Percentiles rank a stretch among this genome's conserved stretches.
These are phyloP conservation scores for Pterocles burchelli DNA, from an alignment of 2,113 vertebrate genomes.

Conservation along the genomic window DNA sequence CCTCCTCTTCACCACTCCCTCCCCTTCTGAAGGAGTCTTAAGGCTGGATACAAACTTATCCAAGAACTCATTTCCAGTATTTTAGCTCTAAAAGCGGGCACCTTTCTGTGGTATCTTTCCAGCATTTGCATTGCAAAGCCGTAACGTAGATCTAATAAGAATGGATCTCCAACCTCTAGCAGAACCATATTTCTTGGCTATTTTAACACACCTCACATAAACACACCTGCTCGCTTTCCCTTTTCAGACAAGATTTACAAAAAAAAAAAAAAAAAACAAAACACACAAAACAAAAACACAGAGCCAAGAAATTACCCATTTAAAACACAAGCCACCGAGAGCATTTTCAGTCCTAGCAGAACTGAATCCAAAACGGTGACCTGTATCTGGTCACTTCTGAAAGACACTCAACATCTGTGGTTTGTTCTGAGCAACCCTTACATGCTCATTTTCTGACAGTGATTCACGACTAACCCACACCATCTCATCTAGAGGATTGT, in stretches of 20 bases:
- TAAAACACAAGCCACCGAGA: neutral
- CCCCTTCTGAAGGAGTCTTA: neutral
- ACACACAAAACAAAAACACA: neutral
- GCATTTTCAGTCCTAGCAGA: neutral
- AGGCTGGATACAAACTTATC: neutral
- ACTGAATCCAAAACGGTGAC: neutral
- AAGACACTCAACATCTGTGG: neutral
- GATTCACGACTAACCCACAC: conserved; percentile 29
- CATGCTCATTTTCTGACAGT: neutral
- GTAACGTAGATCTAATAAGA: neutral
- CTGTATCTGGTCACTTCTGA: neutral
- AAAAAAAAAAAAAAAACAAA: no score
- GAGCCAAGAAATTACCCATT: neutral
- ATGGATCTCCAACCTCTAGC: neutral
- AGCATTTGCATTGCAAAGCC: neutral
- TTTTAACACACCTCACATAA: neutral
- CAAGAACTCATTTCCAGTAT: neutral
- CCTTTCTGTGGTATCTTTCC: neutral
- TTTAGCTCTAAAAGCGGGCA: neutral
- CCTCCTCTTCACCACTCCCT: neutral
- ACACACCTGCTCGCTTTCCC: neutral
- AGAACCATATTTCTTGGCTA: neutral
- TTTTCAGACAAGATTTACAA: neutral
- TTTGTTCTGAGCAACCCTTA: neutral
- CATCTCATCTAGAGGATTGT: conserved; percentile 35